Conservation (phyloP, 2,888 invertebrate species). For the Schizotus pectinicornis region DNA sequence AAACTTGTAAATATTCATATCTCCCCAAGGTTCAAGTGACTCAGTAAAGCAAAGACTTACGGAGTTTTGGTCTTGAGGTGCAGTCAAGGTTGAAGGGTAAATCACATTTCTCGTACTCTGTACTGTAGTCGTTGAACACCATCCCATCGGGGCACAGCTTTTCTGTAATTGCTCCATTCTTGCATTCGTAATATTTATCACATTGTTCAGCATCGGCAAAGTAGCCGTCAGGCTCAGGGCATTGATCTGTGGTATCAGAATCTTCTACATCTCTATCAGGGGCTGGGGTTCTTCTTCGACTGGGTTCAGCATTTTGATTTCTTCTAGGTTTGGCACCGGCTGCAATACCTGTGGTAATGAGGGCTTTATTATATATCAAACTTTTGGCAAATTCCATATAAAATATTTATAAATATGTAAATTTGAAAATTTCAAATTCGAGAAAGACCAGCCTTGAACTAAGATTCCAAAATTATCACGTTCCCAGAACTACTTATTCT, state of each 20-base stretch:
- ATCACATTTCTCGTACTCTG: constrained; percentile 85
- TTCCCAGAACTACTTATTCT: not conserved
- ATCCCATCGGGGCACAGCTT: constrained; percentile 88
- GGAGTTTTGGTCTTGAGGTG: constrained; percentile 74
- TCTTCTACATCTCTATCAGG: constrained; percentile 53
- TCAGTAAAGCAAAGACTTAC: constrained; percentile 64
- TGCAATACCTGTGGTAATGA: constrained; percentile 26
- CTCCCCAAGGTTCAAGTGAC: too few species aligned
- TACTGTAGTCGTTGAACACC: constrained; percentile 87
- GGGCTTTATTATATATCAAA: not conserved
- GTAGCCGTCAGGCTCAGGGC: constrained; percentile 83
- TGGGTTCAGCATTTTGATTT: constrained; percentile 29
- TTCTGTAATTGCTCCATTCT: constrained; percentile 74
- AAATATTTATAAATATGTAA: too few species aligned
- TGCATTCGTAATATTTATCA: constrained; percentile 86
- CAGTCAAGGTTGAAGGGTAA: constrained; percentile 88
- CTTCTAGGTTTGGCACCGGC: constrained; percentile 34
- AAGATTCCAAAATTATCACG: not conserved
- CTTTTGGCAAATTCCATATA: not conserved
- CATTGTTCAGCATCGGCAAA: constrained; percentile 87
- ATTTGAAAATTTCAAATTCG: not conserved
- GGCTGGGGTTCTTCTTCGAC: constrained; percentile 26
- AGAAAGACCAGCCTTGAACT: not conserved
- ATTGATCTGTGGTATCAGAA: constrained; percentile 69
- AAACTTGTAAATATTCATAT: not conserved